Evolutionary conservation across 2,113 vertebrate species (phyloP).

Genomic region (Crotalus viridis): DNA sequence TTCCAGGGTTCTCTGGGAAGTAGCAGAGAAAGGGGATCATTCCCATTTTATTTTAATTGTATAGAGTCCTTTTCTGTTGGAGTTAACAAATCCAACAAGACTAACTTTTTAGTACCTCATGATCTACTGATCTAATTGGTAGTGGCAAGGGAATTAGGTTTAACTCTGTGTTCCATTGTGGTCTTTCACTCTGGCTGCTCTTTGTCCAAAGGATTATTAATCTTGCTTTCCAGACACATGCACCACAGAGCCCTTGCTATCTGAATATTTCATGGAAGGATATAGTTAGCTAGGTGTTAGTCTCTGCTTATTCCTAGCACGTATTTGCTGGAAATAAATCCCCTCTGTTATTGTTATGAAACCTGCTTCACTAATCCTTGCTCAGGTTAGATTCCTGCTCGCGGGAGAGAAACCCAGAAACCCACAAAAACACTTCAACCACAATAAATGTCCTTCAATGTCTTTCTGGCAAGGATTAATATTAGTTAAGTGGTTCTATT

Average conservation of each 20-base stretch:
- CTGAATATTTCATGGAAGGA: not conserved
- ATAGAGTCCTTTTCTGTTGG: constrained; percentile 25
- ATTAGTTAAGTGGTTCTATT: not conserved
- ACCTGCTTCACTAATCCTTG: not conserved
- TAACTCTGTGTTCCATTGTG: not conserved
- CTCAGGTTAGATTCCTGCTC: not conserved
- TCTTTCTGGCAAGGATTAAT: not conserved
- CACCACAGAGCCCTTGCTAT: not conserved
- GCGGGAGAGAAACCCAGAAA: not conserved
- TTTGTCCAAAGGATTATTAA: not conserved
- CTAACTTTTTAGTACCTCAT: not conserved
- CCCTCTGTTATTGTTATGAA: not conserved
- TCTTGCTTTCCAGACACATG: not conserved
- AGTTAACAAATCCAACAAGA: not conserved
- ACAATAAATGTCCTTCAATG: not conserved
- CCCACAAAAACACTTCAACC: not conserved
- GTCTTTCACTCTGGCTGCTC: not conserved
- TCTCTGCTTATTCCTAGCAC: not conserved
- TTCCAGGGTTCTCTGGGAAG: not conserved
- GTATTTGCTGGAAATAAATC: not conserved
- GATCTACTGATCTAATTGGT: not conserved
- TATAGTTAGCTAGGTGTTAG: not conserved
- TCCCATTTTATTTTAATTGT: constrained; percentile 20
- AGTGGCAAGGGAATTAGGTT: not conserved
- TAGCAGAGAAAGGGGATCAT: not conserved